Percentiles rank a stretch among this genome's conserved stretches.
These are phyloP conservation scores for Leucozona laternaria DNA, from an alignment of 2,888 invertebrate species.

Conservation along the genomic window DNA sequence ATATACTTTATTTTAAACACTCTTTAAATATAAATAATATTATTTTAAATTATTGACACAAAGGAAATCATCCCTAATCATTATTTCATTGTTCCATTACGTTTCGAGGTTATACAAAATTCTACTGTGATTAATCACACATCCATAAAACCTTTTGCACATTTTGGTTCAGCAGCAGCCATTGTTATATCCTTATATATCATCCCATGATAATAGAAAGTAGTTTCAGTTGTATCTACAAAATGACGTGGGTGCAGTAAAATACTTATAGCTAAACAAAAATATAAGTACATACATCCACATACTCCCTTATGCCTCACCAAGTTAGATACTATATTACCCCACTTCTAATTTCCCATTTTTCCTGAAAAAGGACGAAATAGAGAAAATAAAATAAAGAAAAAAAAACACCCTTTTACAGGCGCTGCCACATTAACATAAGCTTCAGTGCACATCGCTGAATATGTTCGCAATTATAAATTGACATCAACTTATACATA, in stretches of 20 bases:
- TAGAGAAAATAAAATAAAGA: slow-evolving; percentile 11
- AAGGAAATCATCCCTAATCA: neutral
- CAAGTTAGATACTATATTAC: neutral
- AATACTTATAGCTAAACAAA: neutral
- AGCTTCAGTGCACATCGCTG: slow-evolving; percentile 36
- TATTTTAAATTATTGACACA: neutral
- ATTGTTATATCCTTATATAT: neutral
- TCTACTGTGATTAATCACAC: neutral
- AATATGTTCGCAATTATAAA: slow-evolving; percentile 54
- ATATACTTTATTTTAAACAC: neutral
- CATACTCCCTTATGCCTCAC: neutral
- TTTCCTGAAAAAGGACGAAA: slow-evolving; percentile 16
- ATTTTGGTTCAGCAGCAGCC: neutral
- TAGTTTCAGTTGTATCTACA: neutral
- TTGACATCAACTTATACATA: slow-evolving; percentile 36
- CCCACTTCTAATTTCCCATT: neutral
- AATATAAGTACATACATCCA: neutral
- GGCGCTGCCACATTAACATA: slow-evolving; percentile 15
- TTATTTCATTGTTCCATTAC: neutral
- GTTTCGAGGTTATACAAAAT: neutral
- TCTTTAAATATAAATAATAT: neutral
- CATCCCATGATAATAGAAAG: neutral
- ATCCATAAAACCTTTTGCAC: neutral
- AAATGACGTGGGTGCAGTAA: neutral
- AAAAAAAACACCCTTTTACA: slow-evolving; percentile 27